Percentiles rank a stretch among this genome's conserved stretches.
These are phyloP conservation scores for Pseudoatta argentina DNA, from an alignment of 1,140 invertebrate species.

Conservation along the genomic window DNA sequence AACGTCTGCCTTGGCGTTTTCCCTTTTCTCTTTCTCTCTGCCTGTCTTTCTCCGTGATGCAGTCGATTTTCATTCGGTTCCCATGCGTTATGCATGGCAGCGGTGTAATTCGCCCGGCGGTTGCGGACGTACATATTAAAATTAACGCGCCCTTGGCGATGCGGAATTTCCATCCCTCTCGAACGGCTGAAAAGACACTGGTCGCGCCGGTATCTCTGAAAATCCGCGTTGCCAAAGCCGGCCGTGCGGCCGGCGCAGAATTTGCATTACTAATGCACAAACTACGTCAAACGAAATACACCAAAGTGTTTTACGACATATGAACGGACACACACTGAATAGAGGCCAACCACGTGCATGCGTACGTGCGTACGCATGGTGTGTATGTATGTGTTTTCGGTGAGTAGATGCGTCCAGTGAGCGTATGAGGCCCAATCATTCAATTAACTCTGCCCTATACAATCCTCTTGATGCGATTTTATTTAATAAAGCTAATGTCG, in stretches of 20 bases:
- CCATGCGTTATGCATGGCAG: constrained; percentile 59
- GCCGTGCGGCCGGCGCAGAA: constrained; percentile 51
- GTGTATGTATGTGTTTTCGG: not conserved
- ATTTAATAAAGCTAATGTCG: constrained; percentile 83
- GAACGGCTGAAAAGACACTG: constrained; percentile 58
- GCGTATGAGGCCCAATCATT: constrained; percentile 81
- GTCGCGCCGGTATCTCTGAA: constrained; percentile 69
- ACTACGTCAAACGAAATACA: constrained; percentile 76
- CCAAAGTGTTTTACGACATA: constrained; percentile 70
- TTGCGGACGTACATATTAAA: constrained; percentile 65
- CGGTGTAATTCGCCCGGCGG: constrained; percentile 51
- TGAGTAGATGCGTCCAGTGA: constrained; percentile 61
- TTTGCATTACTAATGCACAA: constrained; percentile 76
- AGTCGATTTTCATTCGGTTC: constrained; percentile 60
- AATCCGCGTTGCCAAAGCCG: constrained; percentile 61
- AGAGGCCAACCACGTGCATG: constrained; percentile 7
- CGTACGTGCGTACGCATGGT: not conserved
- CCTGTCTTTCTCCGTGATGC: constrained; percentile 34
- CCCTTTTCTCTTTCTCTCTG: constrained; percentile 4
- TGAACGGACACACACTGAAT: constrained; percentile 51
- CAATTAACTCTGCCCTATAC: constrained; percentile 82
- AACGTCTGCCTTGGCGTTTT: constrained; percentile 26
- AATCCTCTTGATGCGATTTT: constrained; percentile 82
- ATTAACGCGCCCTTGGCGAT: constrained; percentile 70
- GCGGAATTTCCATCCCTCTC: constrained; percentile 73